Evolutionary conservation across 2,113 vertebrate genomes (phyloP).

Genomic region (Corythaixoides concolor): DNA sequence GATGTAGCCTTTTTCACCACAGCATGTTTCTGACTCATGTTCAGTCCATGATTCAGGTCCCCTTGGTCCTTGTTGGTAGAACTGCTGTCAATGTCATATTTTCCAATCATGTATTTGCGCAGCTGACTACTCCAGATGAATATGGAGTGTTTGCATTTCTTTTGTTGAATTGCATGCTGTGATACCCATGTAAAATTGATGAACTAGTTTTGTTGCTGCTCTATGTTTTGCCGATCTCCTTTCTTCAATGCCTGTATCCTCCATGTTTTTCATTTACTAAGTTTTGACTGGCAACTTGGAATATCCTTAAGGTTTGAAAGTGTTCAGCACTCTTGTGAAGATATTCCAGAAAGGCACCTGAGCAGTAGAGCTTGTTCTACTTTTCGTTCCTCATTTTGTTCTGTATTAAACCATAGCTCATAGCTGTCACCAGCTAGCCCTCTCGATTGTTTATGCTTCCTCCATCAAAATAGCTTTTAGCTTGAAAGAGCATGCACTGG

Average conservation of each 20-base stretch:
- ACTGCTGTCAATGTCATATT: background rate
- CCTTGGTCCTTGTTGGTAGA: background rate
- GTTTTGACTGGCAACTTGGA: background rate
- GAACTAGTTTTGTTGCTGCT: background rate
- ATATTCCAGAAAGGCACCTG: background rate
- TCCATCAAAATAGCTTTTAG: background rate
- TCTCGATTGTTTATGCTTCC: background rate
- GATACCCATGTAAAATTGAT: background rate
- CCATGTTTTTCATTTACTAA: background rate
- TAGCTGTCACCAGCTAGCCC: background rate
- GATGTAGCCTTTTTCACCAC: background rate
- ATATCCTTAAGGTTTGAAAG: background rate
- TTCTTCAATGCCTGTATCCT: background rate
- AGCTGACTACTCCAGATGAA: background rate
- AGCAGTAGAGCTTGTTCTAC: background rate
- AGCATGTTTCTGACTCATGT: background rate
- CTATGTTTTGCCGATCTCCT: background rate
- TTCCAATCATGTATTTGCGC: background rate
- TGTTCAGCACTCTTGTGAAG: background rate
- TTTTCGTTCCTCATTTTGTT: background rate
- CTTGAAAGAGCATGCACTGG: background rate
- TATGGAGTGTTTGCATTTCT: background rate
- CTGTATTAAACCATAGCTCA: background rate
- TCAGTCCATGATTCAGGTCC: background rate
- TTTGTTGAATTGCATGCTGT: background rate